Percentiles rank a stretch among this genome's conserved stretches.
Conservation (phyloP, 1,140 invertebrate genomes). For the Phymorhynchus buccinoides region DNA sequence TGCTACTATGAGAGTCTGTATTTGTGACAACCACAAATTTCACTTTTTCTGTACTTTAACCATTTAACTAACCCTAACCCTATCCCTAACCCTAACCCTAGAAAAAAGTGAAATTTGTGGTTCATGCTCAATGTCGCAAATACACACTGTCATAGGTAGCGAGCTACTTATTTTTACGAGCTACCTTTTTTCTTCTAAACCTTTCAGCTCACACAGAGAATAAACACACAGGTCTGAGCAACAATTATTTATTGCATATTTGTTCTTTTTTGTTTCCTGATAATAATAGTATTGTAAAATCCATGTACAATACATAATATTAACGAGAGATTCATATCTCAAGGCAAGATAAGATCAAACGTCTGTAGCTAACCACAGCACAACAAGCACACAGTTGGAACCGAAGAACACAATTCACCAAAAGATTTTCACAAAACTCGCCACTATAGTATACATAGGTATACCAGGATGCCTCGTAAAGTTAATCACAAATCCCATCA, state of each 20-base stretch:
- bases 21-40: too few relatives aligned
- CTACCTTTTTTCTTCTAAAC: not conserved
- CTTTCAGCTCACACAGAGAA: not conserved
- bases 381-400: slow-evolving; percentile 6
- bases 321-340: slow-evolving; percentile 32
- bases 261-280: slow-evolving; percentile 27
- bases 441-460: too few relatives aligned
- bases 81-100: too few relatives aligned
- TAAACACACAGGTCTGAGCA: slow-evolving; percentile 12
- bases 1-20: too few relatives aligned
- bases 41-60: too few relatives aligned
- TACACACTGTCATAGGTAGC: too few relatives aligned
- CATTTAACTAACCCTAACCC: too few relatives aligned
- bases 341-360: slow-evolving; percentile 34
- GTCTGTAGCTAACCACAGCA: slow-evolving; percentile 8
- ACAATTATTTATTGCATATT: slow-evolving; percentile 35
- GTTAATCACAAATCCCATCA: not conserved
- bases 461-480: not conserved
- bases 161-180: too few relatives aligned
- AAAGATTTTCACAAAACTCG: not conserved
- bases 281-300: slow-evolving; percentile 27
- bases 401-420: not conserved
- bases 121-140: too few relatives aligned
- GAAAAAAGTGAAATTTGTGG: too few relatives aligned
- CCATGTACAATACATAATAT: slow-evolving; percentile 23